phyloP scores from a whole-genome alignment of 2,797 vertebrate genomes.

The Cuculus canorus region DNA sequence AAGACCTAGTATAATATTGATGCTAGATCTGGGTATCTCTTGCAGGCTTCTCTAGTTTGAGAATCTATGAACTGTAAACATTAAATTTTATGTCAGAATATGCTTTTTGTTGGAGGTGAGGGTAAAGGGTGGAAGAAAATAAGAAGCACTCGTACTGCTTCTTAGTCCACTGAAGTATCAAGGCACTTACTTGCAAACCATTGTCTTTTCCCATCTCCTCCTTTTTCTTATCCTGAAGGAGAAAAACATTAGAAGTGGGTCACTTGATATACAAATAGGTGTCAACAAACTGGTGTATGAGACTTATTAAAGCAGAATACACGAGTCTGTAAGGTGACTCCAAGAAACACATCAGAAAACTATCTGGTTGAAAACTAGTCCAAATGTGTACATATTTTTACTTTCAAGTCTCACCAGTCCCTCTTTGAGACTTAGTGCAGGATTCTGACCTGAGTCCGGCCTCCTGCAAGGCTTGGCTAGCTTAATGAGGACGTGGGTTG shows the following conservation, averaged over 20 bases:
- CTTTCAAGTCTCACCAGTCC: not conserved
- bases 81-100: not conserved
- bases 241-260: not conserved
- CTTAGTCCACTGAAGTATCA: not conserved
- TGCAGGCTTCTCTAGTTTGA: not conserved
- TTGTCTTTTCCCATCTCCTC: not conserved
- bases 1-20: not conserved
- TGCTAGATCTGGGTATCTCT: not conserved
- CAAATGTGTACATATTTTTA: not conserved
- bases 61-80: not conserved
- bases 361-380: not conserved
- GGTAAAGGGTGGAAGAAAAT: not conserved
- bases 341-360: constrained; percentile 12
- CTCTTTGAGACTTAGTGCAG: not conserved
- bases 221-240: not conserved
- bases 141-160: not conserved
- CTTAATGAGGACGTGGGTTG: not conserved
- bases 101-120: not conserved
- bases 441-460: not conserved
- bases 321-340: not conserved
- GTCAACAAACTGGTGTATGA: not conserved
- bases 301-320: not conserved
- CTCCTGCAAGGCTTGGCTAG: not conserved
- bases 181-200: not conserved
- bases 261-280: not conserved